Percentiles rank a stretch among this genome's conserved stretches.
Conservation (phyloP, 1,140 invertebrate genomes). For the Lepidurus packardi region DNA sequence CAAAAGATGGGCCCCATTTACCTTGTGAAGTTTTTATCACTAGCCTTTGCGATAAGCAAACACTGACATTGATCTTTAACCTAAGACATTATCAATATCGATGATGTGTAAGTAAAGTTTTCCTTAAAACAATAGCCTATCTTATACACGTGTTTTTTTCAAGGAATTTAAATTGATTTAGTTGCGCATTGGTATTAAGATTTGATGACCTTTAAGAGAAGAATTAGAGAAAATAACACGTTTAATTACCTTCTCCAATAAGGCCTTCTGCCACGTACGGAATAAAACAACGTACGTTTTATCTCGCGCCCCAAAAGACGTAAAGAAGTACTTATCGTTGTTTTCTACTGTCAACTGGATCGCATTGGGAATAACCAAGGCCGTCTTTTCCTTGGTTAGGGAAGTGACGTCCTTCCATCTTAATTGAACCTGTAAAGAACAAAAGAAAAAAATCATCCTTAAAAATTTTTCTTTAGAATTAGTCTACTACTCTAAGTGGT, state of each 20-base stretch:
- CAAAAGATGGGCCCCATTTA: not conserved
- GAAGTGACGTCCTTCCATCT: slow-evolving; percentile 83
- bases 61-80: too few relatives aligned
- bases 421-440: slow-evolving; percentile 53
- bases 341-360: slow-evolving; percentile 74
- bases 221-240: not conserved
- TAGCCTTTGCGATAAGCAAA: too few relatives aligned
- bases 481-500: too few relatives aligned
- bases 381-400: slow-evolving; percentile 89
- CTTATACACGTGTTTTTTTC: too few relatives aligned
- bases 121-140: too few relatives aligned
- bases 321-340: slow-evolving; percentile 81
- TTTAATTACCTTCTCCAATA: slow-evolving; percentile 71
- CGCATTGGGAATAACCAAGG: slow-evolving; percentile 90
- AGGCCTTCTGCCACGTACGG: slow-evolving; percentile 89
- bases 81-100: too few relatives aligned
- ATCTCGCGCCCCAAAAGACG: slow-evolving; percentile 84
- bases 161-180: too few relatives aligned
- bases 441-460: slow-evolving; percentile 30
- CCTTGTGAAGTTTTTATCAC: not conserved
- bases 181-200: not conserved
- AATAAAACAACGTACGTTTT: slow-evolving; percentile 93
- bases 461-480: not conserved
- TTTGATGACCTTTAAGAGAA: slow-evolving; percentile 16
- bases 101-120: too few relatives aligned